Base-by-base conservation (phyloP, 2,797 vertebrate species). In the Bovichtus variegatus region DNA sequence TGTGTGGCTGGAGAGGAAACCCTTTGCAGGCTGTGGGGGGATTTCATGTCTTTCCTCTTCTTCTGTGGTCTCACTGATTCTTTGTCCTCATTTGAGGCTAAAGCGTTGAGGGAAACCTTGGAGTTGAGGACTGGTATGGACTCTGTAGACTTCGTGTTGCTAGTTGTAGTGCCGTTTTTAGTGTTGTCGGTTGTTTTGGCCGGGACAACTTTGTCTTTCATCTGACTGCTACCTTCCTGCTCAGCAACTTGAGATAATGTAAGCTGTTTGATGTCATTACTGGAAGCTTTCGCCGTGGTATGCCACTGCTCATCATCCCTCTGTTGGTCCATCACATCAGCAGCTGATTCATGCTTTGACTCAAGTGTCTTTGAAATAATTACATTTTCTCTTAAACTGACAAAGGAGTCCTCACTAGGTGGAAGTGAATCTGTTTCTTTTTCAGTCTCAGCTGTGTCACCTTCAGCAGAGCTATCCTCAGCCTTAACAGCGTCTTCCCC, bases 41-140 rank as follows among this genome's bases (percentile, higher is more conserved):
- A 85, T 72, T 96, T 97, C 31, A 93, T 82, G 9, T 97, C 97
- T 93, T 96, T 97, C 75, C 95, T 93, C 49, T 95, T 98, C 88
- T 96, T 97, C 75, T 96, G 92, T 43, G 89, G 91, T 74, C 93
- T 97, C 54, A 82, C 1, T 0, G 74, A 73, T 12, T 89, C 92
- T 78, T 94, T 96, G 55, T 96, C 95, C 55, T 94, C 64, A 2
- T 81, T 78, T 25, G 93, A 92, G 80, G 85, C 82, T 0, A 81
- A 92, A 60, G 91, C 87, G 0, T 70, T 43, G 2, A 84, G 47
- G 41, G 74, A 0, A 8, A 87, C 89, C 31, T 95, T 97, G 19
- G 78, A 6, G 16, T 88, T 29, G 8, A 78, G 82, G 79, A 85
- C 86, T 34, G 44, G 58, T 29, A 89, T 78, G 0, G 9, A 85